Evolutionary conservation across 2,888 invertebrate genomes (phyloP).

Genomic region (Sinohyriopsis cumingii): DNA sequence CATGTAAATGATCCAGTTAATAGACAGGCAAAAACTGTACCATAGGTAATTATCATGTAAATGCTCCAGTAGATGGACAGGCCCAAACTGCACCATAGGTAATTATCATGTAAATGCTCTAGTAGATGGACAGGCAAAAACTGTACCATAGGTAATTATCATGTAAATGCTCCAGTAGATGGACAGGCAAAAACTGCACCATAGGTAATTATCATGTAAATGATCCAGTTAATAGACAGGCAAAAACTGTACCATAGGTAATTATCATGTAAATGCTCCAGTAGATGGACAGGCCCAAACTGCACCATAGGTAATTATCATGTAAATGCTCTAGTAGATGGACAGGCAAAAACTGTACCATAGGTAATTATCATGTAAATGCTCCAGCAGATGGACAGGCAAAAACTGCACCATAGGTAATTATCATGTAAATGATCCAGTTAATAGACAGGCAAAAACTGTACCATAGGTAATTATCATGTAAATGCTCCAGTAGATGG

Average conservation of each 20-base stretch:
- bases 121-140: too few species aligned
- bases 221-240: slow-evolving; percentile 46
- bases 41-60: slow-evolving; percentile 15
- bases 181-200: slow-evolving; percentile 38
- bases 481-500: too few species aligned
- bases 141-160: too few species aligned
- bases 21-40: slow-evolving; percentile 38
- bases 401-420: too few species aligned
- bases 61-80: slow-evolving; percentile 1
- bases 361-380: too few species aligned
- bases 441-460: slow-evolving; percentile 44
- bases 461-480: slow-evolving; percentile 6
- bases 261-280: too few species aligned
- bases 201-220: slow-evolving; percentile 30
- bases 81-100: slow-evolving; percentile 1
- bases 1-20: slow-evolving; percentile 29
- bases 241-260: slow-evolving; percentile 21
- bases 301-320: neutral
- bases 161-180: slow-evolving; percentile 31
- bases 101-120: too few species aligned
- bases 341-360: slow-evolving; percentile 37
- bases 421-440: slow-evolving; percentile 31
- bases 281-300: too few species aligned
- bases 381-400: too few species aligned
- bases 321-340: slow-evolving; percentile 44